Evolutionary conservation across 2,888 invertebrate genomes (phyloP), one percentile per base, ranked within the genome.

Genomic region (Nomada fabriciana): DNA sequence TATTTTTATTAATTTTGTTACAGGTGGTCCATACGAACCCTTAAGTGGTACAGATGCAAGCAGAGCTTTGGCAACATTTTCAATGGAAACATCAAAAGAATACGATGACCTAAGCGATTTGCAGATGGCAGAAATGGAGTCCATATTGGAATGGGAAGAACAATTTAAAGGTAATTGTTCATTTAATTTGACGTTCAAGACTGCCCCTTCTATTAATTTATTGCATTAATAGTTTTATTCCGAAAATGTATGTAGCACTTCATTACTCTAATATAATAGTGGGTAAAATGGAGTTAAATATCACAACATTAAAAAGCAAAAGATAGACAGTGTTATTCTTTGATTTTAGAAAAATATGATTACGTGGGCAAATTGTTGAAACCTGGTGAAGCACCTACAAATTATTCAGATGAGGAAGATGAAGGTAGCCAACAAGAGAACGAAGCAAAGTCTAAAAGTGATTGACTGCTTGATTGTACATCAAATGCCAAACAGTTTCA

Each of bases 31-130:
- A 47, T 99, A 99, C 95, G 96, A 98, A 76, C 97, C 97, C 29
- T 99, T 99, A 94, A 99, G 98, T 86, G 99, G 99, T 9, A 96
- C 97, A 88, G 99, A 99, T 95, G 99, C 99, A 65, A 98, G 99
- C 7, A 95, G 99, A 93, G 98, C 98, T 55, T 95, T 99, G 72
- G 99, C 98, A 57, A 99, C 98, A 83, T 99, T 99, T 94, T 97
- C 97, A 53, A 97, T 99, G 65, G 96, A 96, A 69, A 95, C 96
- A 69, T 97, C 96, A 89, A 97, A 97, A 83, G 98, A 97, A 89
- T 98, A 98, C 94, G 99, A 99, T 95, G 99, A 99, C 94, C 95
- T 99, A 74, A 98, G 98, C 94, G 99, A 99, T 94, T 96, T 99
- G 75, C 97, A 97, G 92, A 96, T 97, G 18, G 96, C 97, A 95